These are phyloP conservation scores for Styela clava DNA, from an alignment of 23 tunicate genomes.

Conservation along the genomic window DNA sequence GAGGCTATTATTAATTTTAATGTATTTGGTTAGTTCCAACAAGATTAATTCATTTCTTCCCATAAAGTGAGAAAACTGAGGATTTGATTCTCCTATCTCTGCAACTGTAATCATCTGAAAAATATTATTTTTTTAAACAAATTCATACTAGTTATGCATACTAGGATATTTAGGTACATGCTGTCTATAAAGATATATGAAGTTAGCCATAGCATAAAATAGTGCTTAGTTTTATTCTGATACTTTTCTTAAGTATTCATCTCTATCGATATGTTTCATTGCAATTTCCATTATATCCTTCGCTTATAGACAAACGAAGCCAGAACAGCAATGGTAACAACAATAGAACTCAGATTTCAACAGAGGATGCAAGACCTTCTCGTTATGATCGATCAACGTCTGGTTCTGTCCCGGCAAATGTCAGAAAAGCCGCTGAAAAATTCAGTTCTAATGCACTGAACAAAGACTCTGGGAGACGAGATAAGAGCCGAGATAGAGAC, in stretches of 20 bases:
- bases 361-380: neutral
- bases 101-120: too few relatives aligned
- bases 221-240: too few relatives aligned
- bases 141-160: too few relatives aligned
- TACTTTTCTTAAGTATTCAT: too few relatives aligned
- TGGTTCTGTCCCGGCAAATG: slow-evolving; percentile 22
- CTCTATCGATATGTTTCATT: too few relatives aligned
- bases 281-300: neutral
- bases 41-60: neutral
- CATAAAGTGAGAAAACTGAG: too few relatives aligned
- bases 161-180: too few relatives aligned
- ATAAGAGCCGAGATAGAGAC: slow-evolving; percentile 6
- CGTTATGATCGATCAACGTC: slow-evolving; percentile 16
- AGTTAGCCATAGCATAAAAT: too few relatives aligned
- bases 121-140: too few relatives aligned
- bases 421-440: slow-evolving; percentile 23
- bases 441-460: neutral
- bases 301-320: slow-evolving; percentile 6
- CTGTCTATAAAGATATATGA: too few relatives aligned
- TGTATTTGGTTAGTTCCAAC: too few relatives aligned
- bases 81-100: too few relatives aligned
- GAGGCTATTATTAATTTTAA: neutral
- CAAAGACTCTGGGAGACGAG: neutral
- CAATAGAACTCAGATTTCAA: neutral
- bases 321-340: slow-evolving; percentile 32